Evolutionary conservation across 2,888 invertebrate genomes (phyloP).

Genomic region (Cactoblastis cactorum): DNA sequence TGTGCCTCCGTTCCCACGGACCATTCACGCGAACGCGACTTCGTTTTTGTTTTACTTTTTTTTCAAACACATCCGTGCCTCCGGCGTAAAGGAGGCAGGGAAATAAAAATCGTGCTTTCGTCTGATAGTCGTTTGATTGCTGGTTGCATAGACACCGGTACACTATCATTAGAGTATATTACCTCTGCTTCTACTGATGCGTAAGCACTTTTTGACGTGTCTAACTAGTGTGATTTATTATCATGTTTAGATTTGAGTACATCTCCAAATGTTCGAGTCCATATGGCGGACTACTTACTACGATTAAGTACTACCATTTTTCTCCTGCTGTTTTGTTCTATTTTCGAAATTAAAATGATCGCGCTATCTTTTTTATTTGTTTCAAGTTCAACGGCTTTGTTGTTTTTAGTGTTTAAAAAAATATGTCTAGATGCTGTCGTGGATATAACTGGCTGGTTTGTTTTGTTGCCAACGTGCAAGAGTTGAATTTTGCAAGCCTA

Average conservation of each 20-base stretch:
- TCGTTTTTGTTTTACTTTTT: slow-evolving; percentile 37
- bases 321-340: slow-evolving; percentile 28
- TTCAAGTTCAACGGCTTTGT: neutral
- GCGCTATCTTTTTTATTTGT: slow-evolving; percentile 13
- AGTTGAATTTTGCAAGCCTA: slow-evolving; percentile 61
- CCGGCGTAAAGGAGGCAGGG: slow-evolving; percentile 53
- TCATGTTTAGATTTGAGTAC: slow-evolving; percentile 33
- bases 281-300: slow-evolving; percentile 37
- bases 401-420: neutral
- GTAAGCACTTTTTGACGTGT: slow-evolving; percentile 61
- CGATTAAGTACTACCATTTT: slow-evolving; percentile 33
- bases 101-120: slow-evolving; percentile 51
- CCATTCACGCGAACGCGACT: slow-evolving; percentile 59
- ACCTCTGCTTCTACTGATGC: slow-evolving; percentile 52
- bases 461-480: slow-evolving; percentile 14
- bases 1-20: slow-evolving; percentile 67
- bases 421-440: neutral
- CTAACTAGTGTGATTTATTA: slow-evolving; percentile 65
- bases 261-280: slow-evolving; percentile 36
- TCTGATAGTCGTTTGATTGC: slow-evolving; percentile 68
- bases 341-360: slow-evolving; percentile 26
- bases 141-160: slow-evolving; percentile 41
- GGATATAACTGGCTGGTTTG: neutral
- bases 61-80: slow-evolving; percentile 61
- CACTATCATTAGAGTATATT: slow-evolving; percentile 64